Evolutionary conservation across 2,888 invertebrate genomes (phyloP).

Genomic region (Lydus trimaculatus): DNA sequence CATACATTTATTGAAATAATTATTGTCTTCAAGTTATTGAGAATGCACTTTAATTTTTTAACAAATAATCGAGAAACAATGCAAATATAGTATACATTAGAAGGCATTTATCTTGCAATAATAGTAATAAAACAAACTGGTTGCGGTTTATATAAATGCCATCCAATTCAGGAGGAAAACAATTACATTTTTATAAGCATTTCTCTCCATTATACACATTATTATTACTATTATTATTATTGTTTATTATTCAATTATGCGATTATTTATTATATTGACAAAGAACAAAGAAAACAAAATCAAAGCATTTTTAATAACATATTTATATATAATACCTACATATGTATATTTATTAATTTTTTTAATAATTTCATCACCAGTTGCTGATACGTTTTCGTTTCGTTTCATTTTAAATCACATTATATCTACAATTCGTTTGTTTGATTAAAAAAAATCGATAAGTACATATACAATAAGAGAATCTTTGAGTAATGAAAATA

Average conservation of each 20-base stretch:
- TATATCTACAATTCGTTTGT: constrained; percentile 41
- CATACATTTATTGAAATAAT: constrained; percentile 54
- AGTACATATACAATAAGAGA: constrained; percentile 28
- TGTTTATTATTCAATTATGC: background rate
- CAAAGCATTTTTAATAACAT: constrained; percentile 48
- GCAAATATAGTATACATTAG: constrained; percentile 41
- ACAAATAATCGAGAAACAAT: constrained; percentile 51
- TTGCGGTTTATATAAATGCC: constrained; percentile 29
- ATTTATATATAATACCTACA: constrained; percentile 34
- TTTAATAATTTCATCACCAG: constrained; percentile 55
- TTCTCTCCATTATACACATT: constrained; percentile 15
- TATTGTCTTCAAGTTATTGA: constrained; percentile 62
- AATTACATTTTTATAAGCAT: constrained; percentile 31
- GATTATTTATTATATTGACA: constrained; percentile 23
- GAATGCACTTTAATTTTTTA: constrained; percentile 58
- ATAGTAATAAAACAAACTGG: constrained; percentile 26
- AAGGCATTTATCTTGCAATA: constrained; percentile 44
- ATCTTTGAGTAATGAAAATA: no score
- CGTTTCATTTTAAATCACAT: constrained; percentile 58
- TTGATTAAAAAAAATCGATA: constrained; percentile 15
- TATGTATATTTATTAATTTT: constrained; percentile 47
- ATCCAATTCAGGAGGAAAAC: constrained; percentile 21
- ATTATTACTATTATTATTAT: background rate
- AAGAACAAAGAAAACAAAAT: constrained; percentile 38
- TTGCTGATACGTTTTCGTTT: constrained; percentile 62